Conservation (phyloP, 2,113 vertebrate genomes). For the Vanacampus margaritifer region DNA sequence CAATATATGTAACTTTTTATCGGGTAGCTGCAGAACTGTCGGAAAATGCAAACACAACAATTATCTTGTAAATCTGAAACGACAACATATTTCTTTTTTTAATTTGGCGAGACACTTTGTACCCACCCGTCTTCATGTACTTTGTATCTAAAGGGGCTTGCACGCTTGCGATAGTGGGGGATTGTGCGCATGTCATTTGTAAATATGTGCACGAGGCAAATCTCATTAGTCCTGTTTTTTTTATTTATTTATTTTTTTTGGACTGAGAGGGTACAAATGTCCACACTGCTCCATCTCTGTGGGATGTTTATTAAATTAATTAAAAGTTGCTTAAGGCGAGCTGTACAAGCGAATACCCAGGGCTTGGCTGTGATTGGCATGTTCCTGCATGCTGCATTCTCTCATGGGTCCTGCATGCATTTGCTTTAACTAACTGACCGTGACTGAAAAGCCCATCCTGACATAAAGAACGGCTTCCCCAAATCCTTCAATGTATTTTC, state of each 20-base stretch:
- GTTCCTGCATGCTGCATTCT: conserved; percentile 44
- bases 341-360: conserved; percentile 56
- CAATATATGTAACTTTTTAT: too few species aligned
- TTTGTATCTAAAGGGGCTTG: not conserved
- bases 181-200: not conserved
- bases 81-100: too few species aligned
- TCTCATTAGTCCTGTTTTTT: conserved; percentile 65
- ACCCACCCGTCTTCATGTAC: not conserved
- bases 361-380: conserved; percentile 73
- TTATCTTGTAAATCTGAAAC: too few species aligned
- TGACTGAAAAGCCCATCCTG: conserved; percentile 67
- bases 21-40: too few species aligned
- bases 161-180: not conserved
- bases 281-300: conserved; percentile 52
- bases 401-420: conserved; percentile 59
- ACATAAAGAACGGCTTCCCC: conserved; percentile 26
- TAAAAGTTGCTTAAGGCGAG: conserved; percentile 74
- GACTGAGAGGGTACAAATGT: conserved; percentile 33
- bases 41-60: too few species aligned
- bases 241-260: too few species aligned
- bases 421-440: conserved; percentile 76
- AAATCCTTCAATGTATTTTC: not conserved
- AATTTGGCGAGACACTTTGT: not conserved
- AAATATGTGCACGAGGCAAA: conserved; percentile 8
- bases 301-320: conserved; percentile 81